phyloP scores from a whole-genome alignment of 2,888 invertebrate species.

The Melieria omissa region DNA sequence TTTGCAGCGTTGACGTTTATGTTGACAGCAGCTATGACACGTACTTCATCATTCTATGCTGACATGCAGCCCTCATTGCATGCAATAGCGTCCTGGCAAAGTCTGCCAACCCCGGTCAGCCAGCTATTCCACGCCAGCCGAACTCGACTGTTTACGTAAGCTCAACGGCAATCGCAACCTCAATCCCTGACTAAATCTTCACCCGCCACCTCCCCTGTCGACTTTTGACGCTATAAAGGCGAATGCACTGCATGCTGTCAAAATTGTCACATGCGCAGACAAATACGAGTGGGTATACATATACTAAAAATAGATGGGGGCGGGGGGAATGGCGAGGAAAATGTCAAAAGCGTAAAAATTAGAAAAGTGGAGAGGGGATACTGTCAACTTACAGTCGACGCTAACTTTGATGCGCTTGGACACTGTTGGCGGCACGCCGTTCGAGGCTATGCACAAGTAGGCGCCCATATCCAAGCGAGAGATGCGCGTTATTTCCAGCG shows the following conservation, averaged over 20 bases:
- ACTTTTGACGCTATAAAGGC: neutral
- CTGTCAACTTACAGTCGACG: constrained; percentile 87
- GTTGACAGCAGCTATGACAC: constrained; percentile 33
- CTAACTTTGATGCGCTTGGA: constrained; percentile 93
- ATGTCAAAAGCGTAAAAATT: constrained; percentile 11
- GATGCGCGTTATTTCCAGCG: constrained; percentile 84
- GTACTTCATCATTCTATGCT: constrained; percentile 24
- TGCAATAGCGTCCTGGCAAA: neutral
- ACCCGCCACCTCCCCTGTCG: neutral
- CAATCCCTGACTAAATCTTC: neutral
- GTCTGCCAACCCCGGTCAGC: neutral
- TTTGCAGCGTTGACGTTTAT: constrained; percentile 30
- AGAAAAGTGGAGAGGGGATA: neutral
- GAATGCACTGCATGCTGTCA: constrained; percentile 8
- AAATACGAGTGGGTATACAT: too few species aligned
- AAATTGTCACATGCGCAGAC: neutral
- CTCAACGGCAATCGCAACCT: too few species aligned
- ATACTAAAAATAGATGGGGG: too few species aligned
- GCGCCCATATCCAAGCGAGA: constrained; percentile 92
- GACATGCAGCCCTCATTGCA: constrained; percentile 29
- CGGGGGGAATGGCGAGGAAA: neutral
- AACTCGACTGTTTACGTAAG: neutral
- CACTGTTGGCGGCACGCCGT: constrained; percentile 91
- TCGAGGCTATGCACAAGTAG: constrained; percentile 88
- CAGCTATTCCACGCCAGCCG: neutral